A percentile compares a stretch with the other conserved stretches of the same genome.
These are phyloP conservation scores for Poecile atricapillus DNA, from an alignment of 2,113 vertebrate genomes.

Conservation along the genomic window DNA sequence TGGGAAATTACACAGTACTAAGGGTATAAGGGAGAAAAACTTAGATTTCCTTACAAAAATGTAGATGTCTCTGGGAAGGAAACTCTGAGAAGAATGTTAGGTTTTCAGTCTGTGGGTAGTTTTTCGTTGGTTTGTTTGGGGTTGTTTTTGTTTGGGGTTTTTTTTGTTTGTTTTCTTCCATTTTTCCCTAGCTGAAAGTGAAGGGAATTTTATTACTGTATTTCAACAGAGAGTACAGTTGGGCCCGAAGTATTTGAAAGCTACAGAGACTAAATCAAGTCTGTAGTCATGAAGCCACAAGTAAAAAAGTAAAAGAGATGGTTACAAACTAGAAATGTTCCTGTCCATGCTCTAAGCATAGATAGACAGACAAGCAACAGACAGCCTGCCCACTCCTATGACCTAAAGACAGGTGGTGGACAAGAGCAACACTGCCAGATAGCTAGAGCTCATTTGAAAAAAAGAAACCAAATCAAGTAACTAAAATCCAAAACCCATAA, in stretches of 20 bases:
- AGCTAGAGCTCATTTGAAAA: neutral
- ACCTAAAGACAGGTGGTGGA: neutral
- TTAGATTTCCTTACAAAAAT: neutral
- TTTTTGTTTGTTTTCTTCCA: neutral
- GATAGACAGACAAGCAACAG: neutral
- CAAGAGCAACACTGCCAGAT: neutral
- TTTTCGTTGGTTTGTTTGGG: neutral
- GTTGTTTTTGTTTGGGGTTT: neutral
- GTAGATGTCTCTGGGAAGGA: neutral
- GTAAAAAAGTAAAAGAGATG: neutral
- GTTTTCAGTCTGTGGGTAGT: neutral
- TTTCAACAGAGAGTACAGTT: neutral
- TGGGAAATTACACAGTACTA: neutral
- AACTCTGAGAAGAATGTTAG: neutral
- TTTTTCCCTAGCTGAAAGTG: neutral
- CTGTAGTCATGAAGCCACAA: neutral
- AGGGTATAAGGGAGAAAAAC: neutral
- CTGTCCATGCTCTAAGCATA: neutral
- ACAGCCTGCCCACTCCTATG: neutral
- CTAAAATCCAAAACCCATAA: neutral
- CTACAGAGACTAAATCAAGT: neutral
- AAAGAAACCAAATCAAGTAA: neutral
- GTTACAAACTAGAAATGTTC: neutral
- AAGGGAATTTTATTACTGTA: neutral
- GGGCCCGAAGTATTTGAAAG: neutral